Conservation (phyloP, 92 coral and sea anemone genomes). For the Phenganax stokvisi region DNA sequence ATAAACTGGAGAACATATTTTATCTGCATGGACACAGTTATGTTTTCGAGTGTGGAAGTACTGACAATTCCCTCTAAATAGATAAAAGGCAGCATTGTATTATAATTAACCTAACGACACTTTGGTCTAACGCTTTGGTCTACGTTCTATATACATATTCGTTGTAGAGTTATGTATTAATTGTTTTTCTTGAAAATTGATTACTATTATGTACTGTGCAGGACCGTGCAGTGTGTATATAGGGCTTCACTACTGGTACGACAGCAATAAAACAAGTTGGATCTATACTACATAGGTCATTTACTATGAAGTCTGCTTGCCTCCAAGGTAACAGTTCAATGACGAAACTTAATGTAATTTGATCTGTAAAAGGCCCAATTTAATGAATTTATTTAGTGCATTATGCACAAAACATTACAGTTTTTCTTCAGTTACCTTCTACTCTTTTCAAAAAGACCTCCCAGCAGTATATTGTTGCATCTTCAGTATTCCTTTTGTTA, state of each 20-base stretch:
- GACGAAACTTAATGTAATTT: too few species aligned
- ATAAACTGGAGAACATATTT: slow-evolving; percentile 3
- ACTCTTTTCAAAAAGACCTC: slow-evolving; percentile 31
- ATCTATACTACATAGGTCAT: too few species aligned
- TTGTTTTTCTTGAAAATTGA: too few species aligned
- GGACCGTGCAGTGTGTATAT: too few species aligned
- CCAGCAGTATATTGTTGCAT: slow-evolving; percentile 45
- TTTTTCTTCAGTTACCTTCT: not conserved
- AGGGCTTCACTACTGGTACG: too few species aligned
- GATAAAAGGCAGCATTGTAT: not conserved
- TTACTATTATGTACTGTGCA: too few species aligned
- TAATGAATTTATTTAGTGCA: too few species aligned
- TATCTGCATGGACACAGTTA: slow-evolving; percentile 3
- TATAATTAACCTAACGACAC: not conserved
- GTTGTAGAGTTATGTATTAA: not conserved
- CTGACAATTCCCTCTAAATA: slow-evolving; percentile 11
- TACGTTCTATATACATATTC: not conserved
- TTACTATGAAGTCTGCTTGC: too few species aligned
- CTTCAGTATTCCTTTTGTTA: slow-evolving; percentile 32
- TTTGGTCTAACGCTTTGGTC: not conserved
- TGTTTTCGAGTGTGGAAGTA: not conserved
- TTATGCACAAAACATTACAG: too few species aligned
- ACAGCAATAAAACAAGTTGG: too few species aligned
- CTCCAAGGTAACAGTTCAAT: too few species aligned
- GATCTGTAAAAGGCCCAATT: too few species aligned